phyloP scores from a whole-genome alignment of 2,113 vertebrate genomes.

The Mustelus asterias region DNA sequence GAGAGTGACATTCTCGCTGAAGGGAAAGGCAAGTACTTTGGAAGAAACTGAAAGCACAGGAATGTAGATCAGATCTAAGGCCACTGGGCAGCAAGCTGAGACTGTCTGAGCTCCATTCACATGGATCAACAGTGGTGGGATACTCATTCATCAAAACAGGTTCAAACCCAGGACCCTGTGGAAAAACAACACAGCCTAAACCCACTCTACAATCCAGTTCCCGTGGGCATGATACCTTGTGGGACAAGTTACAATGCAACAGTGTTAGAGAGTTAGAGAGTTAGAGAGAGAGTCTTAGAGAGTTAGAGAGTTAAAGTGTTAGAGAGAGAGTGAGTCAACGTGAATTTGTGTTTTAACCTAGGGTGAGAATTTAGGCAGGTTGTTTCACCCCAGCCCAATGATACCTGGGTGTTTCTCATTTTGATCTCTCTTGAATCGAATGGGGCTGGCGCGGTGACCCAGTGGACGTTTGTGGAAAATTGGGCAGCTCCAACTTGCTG shows the following conservation, averaged over 20 bases:
- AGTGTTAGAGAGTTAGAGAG: too few species aligned
- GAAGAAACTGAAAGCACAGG: not conserved
- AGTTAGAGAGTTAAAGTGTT: too few species aligned
- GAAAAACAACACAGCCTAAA: not conserved
- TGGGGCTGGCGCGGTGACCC: not conserved
- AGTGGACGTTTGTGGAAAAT: not conserved
- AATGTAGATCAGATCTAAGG: not conserved
- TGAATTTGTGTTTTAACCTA: not conserved
- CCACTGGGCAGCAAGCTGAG: not conserved
- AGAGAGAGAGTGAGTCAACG: not conserved
- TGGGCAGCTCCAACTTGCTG: not conserved
- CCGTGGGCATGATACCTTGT: not conserved
- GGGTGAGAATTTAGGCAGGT: not conserved
- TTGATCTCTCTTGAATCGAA: not conserved
- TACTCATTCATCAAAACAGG: not conserved
- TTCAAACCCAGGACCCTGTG: not conserved
- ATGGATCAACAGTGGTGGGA: not conserved
- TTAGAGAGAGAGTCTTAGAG: too few species aligned
- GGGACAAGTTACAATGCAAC: not conserved
- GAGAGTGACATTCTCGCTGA: not conserved
- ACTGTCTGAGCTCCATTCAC: not conserved
- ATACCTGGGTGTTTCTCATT: not conserved
- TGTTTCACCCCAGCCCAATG: too few species aligned
- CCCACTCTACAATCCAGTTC: not conserved
- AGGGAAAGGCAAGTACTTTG: not conserved